Evolutionary conservation across 2,888 invertebrate genomes (phyloP), one percentile per base, ranked within the genome.

Genomic region (Nipponacmea schrenckii): DNA sequence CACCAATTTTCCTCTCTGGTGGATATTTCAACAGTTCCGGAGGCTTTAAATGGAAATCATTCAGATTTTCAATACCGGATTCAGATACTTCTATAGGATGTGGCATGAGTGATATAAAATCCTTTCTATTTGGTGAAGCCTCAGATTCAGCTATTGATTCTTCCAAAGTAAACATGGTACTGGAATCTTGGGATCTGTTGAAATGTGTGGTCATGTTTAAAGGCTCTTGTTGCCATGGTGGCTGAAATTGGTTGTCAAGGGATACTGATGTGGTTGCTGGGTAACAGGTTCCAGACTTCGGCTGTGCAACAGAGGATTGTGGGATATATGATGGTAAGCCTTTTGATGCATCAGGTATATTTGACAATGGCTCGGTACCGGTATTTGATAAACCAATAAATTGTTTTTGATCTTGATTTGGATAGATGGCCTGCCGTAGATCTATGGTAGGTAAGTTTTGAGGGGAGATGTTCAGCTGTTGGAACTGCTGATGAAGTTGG

Each of bases 401-500:
- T 39, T 39, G 39, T 39, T 39, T 39, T 39, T 39, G 39, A 39
- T 39, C 39, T 39, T 39, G 39, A 39, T 5, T 39, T 39, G 39
- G 39, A 10, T 39, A 39, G 5, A 39, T 10, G 24, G 56, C n/a
- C 14, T 56, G 56, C 15, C 56, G 56, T 24, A 74, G 71, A 62
- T 74, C 71, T 17, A 74, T 69, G 26, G 66, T 65, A 0, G 74
- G 74, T 56, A 72, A 50, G 8, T 95, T 95, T 89, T 95, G 75
- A 10, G 92, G 89, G 66, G 82, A 83, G 27, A 85, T 76, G 64
- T 85, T 81, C 68, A 85, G 73, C 72, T 83, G 83, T 72, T 85
- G 85, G 69, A 84, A 77, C 75, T 85, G 84, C 67, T 93, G 92
- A 62, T 93, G 91, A 90, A 94, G 92, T 0, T 79, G 83, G 71